These are phyloP conservation scores for Melanophora roralis DNA, from an alignment of 2,888 invertebrate genomes.

Conservation along the genomic window DNA sequence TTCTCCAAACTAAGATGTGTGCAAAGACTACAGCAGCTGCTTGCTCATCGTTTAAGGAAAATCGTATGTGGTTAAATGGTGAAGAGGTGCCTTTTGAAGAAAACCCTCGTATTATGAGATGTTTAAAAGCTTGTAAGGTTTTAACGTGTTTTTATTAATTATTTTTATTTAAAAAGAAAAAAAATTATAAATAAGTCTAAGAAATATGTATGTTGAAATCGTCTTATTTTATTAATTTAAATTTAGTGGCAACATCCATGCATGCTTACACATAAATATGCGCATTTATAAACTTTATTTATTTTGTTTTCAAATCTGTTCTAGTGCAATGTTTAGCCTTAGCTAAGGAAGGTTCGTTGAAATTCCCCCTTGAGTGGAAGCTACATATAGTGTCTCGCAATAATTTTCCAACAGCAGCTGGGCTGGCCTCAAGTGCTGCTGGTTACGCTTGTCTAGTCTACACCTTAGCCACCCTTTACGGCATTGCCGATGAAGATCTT, in stretches of 20 bases:
- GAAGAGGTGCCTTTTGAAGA: constrained; percentile 86
- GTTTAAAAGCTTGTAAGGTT: constrained; percentile 83
- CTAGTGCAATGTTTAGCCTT: constrained; percentile 71
- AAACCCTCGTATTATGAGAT: constrained; percentile 86
- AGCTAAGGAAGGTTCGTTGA: constrained; percentile 65
- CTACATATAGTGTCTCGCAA: constrained; percentile 92
- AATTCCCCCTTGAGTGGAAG: constrained; percentile 81
- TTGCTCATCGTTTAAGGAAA: constrained; percentile 83
- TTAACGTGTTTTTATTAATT: background rate
- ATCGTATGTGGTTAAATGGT: constrained; percentile 94
- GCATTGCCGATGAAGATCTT: constrained; percentile 85
- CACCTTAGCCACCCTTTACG: constrained; percentile 86
- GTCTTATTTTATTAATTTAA: too few relatives aligned
- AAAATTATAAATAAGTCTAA: too few relatives aligned
- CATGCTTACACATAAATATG: too few relatives aligned
- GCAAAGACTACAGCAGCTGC: constrained; percentile 93
- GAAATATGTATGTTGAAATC: too few relatives aligned
- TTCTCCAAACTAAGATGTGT: constrained; percentile 81
- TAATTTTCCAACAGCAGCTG: constrained; percentile 99
- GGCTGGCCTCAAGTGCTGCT: constrained; percentile 98
- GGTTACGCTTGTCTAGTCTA: constrained; percentile 96
- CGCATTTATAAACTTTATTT: background rate
- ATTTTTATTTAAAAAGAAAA: background rate
- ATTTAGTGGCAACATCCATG: too few relatives aligned
- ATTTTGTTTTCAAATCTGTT: constrained; percentile 8